These are phyloP conservation scores for Ptilorrhoa leucosticta DNA, from an alignment of 2,113 vertebrate genomes.

Conservation along the genomic window DNA sequence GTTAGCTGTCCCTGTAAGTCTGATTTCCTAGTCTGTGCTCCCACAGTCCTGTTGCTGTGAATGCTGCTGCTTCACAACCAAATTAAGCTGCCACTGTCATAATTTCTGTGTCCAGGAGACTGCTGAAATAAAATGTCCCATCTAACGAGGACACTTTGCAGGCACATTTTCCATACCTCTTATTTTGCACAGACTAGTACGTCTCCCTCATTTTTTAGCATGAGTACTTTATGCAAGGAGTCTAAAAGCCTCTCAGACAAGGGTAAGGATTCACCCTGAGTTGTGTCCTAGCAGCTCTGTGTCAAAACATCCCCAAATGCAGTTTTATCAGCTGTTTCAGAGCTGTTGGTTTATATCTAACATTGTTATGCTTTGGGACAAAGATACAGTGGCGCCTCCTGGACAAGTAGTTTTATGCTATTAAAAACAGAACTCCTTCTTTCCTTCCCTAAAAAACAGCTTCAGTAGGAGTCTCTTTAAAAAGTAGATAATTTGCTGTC, in stretches of 20 bases:
- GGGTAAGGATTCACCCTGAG: not conserved
- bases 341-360: slow-evolving; percentile 47
- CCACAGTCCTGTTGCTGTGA: not conserved
- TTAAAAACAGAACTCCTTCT: slow-evolving; percentile 46
- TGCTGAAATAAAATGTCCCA: not conserved
- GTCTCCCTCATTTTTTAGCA: not conserved
- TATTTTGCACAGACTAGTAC: not conserved
- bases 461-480: not conserved
- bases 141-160: not conserved
- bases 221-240: not conserved
- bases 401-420: slow-evolving; percentile 29
- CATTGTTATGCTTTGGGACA: slow-evolving; percentile 44
- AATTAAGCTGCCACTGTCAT: not conserved
- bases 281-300: not conserved
- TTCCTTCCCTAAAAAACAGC: not conserved
- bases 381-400: slow-evolving; percentile 45
- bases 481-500: slow-evolving; percentile 45
- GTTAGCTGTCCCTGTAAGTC: not conserved
- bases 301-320: not conserved
- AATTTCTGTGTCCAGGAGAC: not conserved
- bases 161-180: not conserved
- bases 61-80: not conserved
- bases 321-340: not conserved
- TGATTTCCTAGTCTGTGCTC: not conserved
- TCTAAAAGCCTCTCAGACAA: not conserved